Evolutionary conservation across 1,140 invertebrate species (phyloP), one percentile per base, ranked within the genome.

Genomic region (Nixonia krombeini): DNA sequence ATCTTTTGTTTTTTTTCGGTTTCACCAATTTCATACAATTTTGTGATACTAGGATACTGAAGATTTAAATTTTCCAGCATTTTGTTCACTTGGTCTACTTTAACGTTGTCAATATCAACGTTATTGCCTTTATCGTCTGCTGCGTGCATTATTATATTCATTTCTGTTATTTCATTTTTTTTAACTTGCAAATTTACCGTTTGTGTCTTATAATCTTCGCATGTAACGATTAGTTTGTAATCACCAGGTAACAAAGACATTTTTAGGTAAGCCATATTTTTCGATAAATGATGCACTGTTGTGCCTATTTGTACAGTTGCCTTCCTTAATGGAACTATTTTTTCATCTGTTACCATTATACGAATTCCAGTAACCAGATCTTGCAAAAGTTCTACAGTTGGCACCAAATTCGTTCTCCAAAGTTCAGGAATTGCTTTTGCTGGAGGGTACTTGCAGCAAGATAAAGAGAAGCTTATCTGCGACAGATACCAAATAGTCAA

Each of bases 401-500:
- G 90, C 10, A 86, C 73, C 31, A 96, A 83, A 77, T 91, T 92
- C 28, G 91, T 87, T 49, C 89, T 87, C 94, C 94, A 96, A 3
- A 94, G 87, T 31, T 83, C 86, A 0, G 90, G 90, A 17, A 96
- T 87, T 6, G 89, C 84, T 2, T 82, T 80, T 8, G 90, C 83
- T 0, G 74, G 52, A 0, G 94, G 94, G 86, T 93, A 93, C 64
- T 92, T 92, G 73, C 94, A 96, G 72, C 94, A 96, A 35, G 89
- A 85, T 10, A 90, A 73, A 58, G 87, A 87, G 16, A 87, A 80
- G 33, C 84, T 75, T 25, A 83, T 74, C 81, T 84, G 29, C 12
- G 84, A 85, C 12, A 38, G 16, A 38, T 23, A 37, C 17, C 10
- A 13, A 1, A 16, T 46, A 10, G n/a, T n/a, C n/a, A n/a, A n/a